phyloP scores from a whole-genome alignment of 2,113 vertebrate genomes.

The Saguinus imperator region DNA sequence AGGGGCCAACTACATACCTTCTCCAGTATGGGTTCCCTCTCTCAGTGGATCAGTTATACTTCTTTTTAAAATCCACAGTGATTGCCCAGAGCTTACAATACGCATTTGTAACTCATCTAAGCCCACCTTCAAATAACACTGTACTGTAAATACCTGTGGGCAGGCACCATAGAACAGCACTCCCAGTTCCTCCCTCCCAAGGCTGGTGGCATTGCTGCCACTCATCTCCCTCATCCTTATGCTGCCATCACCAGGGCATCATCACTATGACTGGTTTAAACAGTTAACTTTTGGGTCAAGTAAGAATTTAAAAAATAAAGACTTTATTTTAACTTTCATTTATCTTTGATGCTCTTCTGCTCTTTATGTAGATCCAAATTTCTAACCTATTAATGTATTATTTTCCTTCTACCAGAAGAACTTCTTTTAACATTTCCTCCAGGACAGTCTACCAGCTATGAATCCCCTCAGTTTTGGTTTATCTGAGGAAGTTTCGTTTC shows the following conservation, averaged over 20 bases:
- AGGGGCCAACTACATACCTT: background rate
- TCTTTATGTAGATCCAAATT: background rate
- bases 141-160: background rate
- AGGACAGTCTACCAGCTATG: background rate
- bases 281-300: background rate
- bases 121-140: background rate
- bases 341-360: background rate
- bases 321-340: background rate
- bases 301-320: background rate
- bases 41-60: background rate
- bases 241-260: background rate
- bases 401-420: slow-evolving; percentile 15
- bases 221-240: background rate
- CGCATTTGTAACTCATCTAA: background rate
- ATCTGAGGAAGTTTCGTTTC: slow-evolving; percentile 12
- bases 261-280: background rate
- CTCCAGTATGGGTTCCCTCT: background rate
- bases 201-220: background rate
- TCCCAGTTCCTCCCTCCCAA: background rate
- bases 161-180: background rate
- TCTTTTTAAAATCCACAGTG: background rate
- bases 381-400: background rate
- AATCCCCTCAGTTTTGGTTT: background rate
- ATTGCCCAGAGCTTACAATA: background rate
- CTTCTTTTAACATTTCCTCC: background rate